Evolutionary conservation across 2,888 invertebrate species (phyloP), one percentile per base, ranked within the genome.

Genomic region (Phanerotoma sp.): DNA sequence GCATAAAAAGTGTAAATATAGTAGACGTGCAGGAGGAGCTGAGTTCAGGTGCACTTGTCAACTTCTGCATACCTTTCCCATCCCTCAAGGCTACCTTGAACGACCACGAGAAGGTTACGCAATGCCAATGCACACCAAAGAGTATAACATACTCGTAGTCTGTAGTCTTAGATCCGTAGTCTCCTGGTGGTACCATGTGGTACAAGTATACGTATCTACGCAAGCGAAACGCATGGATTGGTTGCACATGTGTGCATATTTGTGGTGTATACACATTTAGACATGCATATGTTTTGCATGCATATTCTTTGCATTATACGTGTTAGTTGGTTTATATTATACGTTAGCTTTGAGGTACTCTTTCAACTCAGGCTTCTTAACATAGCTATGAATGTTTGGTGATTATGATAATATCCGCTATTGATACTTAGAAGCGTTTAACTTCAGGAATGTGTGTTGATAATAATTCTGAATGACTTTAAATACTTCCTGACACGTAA

Each of bases 141-240:
- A n/a, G n/a, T n/a, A n/a, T n/a, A n/a, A n/a, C n/a, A n/a, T n/a
- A n/a, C n/a, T n/a, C n/a, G n/a, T n/a, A 20, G 40, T 54, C 33
- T 35, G 38, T 40, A 20, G 46, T 42, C 37, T 48, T 49, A 50
- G 41, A 20, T 45, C 51, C 47, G 61, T 52, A 61, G n/a, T n/a
- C n/a, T n/a, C 61, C 54, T 54, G 42, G 52, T 61, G 51, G 61
- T 61, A 61, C 61, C 54, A 42, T 16, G 30, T 32, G 25, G 25
- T 25, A 25, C 25, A 9, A 9, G 25, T 30, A 30, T 37, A 18
- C 30, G 9, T 30, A 40, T 38, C 37, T 11, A 38, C n/a, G 32
- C 11, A 10, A 40, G 33, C n/a, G 25, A 33, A 22, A 47, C 15
- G 16, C 10, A 5, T 35, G 16, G 15, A n/a, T 38, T 37, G n/a